Base-by-base conservation (phyloP, 1,140 invertebrate species). In the Cecropterus lyciades region DNA sequence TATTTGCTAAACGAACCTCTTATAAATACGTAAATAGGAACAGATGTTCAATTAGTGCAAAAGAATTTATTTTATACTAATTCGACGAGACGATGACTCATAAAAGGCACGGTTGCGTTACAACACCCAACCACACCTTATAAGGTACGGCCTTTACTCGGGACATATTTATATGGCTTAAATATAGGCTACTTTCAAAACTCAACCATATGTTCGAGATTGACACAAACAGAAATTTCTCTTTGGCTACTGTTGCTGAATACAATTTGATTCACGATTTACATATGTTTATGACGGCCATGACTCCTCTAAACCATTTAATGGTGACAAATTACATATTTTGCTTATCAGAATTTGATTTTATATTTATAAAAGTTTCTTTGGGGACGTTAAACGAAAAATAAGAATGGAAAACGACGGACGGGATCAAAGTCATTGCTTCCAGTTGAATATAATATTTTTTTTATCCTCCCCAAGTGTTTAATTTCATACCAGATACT, bases 121-220 rank as follows among this genome's bases (percentile, higher is more conserved):
- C 76, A 75, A 79, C 86, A 85, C 72, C 68, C 76, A 78, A 85
- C 80, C 78, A n/a, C 67, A 53, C 87, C 85, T 85, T 87, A 87
- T 90, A 90, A 62, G 85, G 87, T 71, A 68, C 72, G 87, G 85
- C 85, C 87, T 89, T 89, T 87, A 85, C 83, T 66, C 79, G 75
- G 76, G 67, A 79, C 69, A 69, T 82, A 84, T 87, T 80, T 86
- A 89, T 85, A 87, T 78, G 84, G 82, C 81, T 82, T 85, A 89
- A 81, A 89, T 81, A 80, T 81, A 77, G 78, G 82, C 72, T 79
- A 84, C 84, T 87, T 87, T 89, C 84, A 84, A 85, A 84, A 85
- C 73, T 70, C 71, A 46, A 67, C 87, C 87, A 89, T 87, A 88
- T 89, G 87, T 85, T 87, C 75, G 51, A 79, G 77, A 84, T 82